Conservation (phyloP, 1,140 invertebrate genomes). For the Drosophila jambulina region DNA sequence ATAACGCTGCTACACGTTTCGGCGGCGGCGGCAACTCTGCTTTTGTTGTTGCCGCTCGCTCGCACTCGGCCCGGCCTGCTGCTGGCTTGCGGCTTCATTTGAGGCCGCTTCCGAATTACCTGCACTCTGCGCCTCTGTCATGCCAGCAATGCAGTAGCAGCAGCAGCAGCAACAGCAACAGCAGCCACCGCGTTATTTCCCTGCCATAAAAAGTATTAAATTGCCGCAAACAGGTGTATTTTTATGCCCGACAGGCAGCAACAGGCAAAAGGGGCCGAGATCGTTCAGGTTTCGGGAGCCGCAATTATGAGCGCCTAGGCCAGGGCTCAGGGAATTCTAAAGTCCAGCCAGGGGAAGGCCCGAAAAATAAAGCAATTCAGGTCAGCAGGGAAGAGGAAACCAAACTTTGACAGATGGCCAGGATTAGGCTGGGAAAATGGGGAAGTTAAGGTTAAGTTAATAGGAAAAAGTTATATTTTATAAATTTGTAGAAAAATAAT, state of each 20-base stretch:
- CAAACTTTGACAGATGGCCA: constrained; percentile 5
- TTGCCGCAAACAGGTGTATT: constrained; percentile 82
- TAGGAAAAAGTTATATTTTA: background rate
- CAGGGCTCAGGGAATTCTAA: constrained; percentile 26
- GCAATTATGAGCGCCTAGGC: constrained; percentile 59
- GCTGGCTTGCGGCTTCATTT: constrained; percentile 75
- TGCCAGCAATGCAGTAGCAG: constrained; percentile 62
- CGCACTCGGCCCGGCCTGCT: constrained; percentile 8
- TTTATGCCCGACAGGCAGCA: constrained; percentile 61
- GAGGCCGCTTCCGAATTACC: constrained; percentile 82
- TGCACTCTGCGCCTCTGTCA: constrained; percentile 29
- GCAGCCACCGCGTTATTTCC: constrained; percentile 66
- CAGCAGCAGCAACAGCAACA: constrained; percentile 16
- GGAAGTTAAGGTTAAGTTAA: background rate
- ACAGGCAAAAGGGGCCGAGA: constrained; percentile 1
- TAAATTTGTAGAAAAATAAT: background rate
- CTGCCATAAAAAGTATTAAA: constrained; percentile 82
- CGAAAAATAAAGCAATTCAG: constrained; percentile 30
- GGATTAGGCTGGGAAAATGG: constrained; percentile 3
- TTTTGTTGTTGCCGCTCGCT: constrained; percentile 60
- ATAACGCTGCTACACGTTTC: constrained; percentile 78
- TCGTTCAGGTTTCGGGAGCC: constrained; percentile 43
- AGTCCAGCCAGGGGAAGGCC: background rate
- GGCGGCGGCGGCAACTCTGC: constrained; percentile 50
- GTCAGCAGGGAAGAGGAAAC: constrained; percentile 11